These are phyloP conservation scores for Oligia strigilis DNA, from an alignment of 2,888 invertebrate species.

Conservation along the genomic window DNA sequence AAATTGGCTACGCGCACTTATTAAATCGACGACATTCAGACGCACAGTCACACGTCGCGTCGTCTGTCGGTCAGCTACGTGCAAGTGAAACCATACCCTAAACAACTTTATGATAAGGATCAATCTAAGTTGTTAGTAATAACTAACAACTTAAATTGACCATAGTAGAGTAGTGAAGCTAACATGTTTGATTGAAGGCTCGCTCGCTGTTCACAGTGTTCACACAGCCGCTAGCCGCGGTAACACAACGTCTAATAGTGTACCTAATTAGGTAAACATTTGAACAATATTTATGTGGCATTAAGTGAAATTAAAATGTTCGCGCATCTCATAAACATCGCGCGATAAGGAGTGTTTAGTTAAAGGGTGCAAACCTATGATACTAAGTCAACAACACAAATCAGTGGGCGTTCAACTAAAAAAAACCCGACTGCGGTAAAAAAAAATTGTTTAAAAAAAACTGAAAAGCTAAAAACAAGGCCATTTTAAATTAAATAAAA, in stretches of 20 bases:
- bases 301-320: slow-evolving; percentile 46
- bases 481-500: too few species aligned
- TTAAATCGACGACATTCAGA: neutral
- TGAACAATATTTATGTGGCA: slow-evolving; percentile 39
- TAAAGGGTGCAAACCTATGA: neutral
- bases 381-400: neutral
- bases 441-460: too few species aligned
- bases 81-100: neutral
- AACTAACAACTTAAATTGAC: neutral
- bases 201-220: slow-evolving; percentile 19
- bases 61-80: too few species aligned
- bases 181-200: slow-evolving; percentile 34
- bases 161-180: slow-evolving; percentile 3
- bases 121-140: neutral
- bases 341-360: slow-evolving; percentile 36
- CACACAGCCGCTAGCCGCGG: neutral
- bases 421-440: too few species aligned
- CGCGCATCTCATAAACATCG: slow-evolving; percentile 20
- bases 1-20: neutral
- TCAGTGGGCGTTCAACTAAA: neutral
- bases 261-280: slow-evolving; percentile 39
- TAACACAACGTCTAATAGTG: slow-evolving; percentile 4
- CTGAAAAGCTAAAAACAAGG: too few species aligned
- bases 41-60: neutral
- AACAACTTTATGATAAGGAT: slow-evolving; percentile 9